Evolutionary conservation across 1,140 invertebrate species (phyloP).

Genomic region (Lamellibrachia luymesi): DNA sequence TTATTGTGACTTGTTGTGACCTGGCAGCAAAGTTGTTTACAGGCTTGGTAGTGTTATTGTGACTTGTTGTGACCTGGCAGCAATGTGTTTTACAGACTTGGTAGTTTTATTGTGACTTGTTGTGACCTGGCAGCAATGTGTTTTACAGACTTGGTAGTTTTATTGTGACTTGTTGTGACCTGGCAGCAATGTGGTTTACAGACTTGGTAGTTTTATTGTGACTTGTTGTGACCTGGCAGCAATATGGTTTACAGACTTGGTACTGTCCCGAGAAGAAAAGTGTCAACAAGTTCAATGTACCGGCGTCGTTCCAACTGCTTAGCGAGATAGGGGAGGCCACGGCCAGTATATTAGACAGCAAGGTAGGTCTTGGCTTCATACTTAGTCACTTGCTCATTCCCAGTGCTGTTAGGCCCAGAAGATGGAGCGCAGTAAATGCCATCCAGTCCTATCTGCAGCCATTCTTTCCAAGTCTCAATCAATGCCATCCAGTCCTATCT

Average conservation of each 20-base stretch:
- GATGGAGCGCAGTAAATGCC: too few relatives aligned
- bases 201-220: constrained; percentile 65
- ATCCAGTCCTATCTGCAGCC: too few relatives aligned
- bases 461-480: too few relatives aligned
- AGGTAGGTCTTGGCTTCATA: constrained; percentile 60
- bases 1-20: constrained; percentile 31
- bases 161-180: background rate
- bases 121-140: constrained; percentile 19
- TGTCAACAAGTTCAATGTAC: constrained; percentile 81
- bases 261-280: constrained; percentile 90
- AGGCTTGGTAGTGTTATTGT: background rate
- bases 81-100: constrained; percentile 63
- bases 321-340: constrained; percentile 88
- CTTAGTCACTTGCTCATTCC: too few relatives aligned
- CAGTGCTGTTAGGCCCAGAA: too few relatives aligned
- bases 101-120: constrained; percentile 56
- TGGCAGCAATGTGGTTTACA: constrained; percentile 49
- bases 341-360: constrained; percentile 77
- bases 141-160: constrained; percentile 68
- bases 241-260: constrained; percentile 63
- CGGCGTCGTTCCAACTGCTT: constrained; percentile 76
- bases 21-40: too few relatives aligned
- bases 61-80: background rate
- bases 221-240: constrained; percentile 1
- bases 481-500: too few relatives aligned